Evolutionary conservation across 2,888 invertebrate species (phyloP).

Genomic region (Clusia tigrina): DNA sequence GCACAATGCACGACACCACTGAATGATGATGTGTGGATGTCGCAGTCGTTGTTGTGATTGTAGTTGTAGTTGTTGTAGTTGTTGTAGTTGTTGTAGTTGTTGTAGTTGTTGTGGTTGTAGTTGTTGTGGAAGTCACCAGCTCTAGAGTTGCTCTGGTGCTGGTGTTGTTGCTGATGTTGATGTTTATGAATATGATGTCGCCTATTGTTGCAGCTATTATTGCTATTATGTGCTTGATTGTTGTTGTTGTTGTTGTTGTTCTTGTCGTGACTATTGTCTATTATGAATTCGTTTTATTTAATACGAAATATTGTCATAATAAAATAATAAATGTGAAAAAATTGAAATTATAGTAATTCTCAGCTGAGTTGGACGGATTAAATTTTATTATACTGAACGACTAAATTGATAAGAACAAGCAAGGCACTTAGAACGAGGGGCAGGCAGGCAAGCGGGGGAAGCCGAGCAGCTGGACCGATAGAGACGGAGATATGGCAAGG

Average conservation of each 20-base stretch:
- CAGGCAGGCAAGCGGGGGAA: too few relatives aligned
- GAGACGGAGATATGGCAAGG: too few relatives aligned
- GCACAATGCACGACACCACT: neutral
- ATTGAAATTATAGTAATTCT: neutral
- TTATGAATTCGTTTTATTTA: neutral
- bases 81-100: neutral
- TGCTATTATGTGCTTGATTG: too few relatives aligned
- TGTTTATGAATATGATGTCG: too few relatives aligned
- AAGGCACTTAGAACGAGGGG: too few relatives aligned
- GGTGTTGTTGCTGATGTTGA: too few relatives aligned
- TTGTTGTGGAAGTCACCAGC: neutral
- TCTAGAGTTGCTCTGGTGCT: too few relatives aligned
- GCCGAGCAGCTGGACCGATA: too few relatives aligned
- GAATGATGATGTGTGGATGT: neutral
- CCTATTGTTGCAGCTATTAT: too few relatives aligned
- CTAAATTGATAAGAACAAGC: neutral
- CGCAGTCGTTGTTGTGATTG: conserved; percentile 6
- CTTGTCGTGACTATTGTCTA: neutral
- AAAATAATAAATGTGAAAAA: neutral
- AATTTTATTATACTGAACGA: neutral
- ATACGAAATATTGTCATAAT: neutral
- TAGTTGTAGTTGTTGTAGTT: neutral
- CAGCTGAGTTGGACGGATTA: neutral
- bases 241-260: neutral
- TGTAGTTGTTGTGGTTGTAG: neutral